Conservation (phyloP, 1,140 invertebrate genomes). For the Drosophila setifemur region DNA sequence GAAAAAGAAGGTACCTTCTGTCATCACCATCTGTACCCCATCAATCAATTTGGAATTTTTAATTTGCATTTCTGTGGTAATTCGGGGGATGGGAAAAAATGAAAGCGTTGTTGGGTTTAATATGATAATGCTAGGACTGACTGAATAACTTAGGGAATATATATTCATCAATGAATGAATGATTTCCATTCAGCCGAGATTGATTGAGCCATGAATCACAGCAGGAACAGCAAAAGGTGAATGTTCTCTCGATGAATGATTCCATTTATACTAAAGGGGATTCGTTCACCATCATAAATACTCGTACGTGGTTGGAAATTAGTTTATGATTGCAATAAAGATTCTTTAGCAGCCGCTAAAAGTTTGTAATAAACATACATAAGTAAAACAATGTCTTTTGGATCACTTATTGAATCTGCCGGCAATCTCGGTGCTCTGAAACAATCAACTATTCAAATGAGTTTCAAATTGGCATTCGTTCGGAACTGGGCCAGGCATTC, state of each 20-base stretch:
- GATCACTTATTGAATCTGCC: slow-evolving; percentile 1
- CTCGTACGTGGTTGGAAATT: too few species aligned
- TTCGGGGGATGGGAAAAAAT: too few species aligned
- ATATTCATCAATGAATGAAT: not conserved
- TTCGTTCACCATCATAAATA: too few species aligned
- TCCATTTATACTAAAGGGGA: not conserved
- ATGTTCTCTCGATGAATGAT: not conserved
- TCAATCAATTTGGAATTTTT: slow-evolving; percentile 26
- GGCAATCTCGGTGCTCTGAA: not conserved
- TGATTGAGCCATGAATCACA: not conserved
- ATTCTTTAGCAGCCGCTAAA: too few species aligned
- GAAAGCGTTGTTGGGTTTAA: too few species aligned
- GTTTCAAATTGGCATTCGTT: slow-evolving; percentile 13
- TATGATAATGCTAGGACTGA: too few species aligned
- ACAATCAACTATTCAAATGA: slow-evolving; percentile 24
- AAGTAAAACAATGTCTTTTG: too few species aligned
- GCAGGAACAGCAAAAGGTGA: not conserved
- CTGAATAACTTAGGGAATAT: too few species aligned
- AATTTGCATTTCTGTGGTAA: slow-evolving; percentile 18
- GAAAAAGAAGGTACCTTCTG: slow-evolving; percentile 3
- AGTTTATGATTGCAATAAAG: too few species aligned
- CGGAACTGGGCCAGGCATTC: slow-evolving; percentile 11
- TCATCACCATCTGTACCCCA: slow-evolving; percentile 1
- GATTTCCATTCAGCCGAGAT: not conserved
- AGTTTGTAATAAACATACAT: too few species aligned